Percentiles rank a stretch among this genome's conserved stretches.
These are phyloP conservation scores for Acyrthosiphon pisum DNA, from an alignment of 1,140 invertebrate genomes.

Conservation along the genomic window DNA sequence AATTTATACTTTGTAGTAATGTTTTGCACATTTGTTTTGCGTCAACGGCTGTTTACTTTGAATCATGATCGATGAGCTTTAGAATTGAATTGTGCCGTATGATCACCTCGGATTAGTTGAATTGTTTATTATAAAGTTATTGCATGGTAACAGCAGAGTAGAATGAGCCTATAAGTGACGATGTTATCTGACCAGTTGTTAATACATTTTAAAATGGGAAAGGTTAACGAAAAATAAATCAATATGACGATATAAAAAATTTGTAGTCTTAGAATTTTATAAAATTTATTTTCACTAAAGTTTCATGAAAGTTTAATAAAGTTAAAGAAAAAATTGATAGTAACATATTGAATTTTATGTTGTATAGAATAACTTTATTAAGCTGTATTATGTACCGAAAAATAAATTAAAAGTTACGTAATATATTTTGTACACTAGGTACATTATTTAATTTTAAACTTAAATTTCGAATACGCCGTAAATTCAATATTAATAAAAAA, in stretches of 20 bases:
- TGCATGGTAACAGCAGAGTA: accelerated
- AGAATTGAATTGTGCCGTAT: background rate
- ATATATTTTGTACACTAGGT: background rate
- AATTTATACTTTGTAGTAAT: background rate
- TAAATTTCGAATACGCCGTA: background rate
- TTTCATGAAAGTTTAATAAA: background rate
- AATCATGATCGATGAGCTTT: background rate
- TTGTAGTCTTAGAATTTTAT: background rate
- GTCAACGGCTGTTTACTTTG: background rate
- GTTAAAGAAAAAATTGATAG: background rate
- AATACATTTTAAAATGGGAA: background rate
- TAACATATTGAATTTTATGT: background rate
- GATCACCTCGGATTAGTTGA: background rate
- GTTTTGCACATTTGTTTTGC: background rate
- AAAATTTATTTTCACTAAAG: background rate
- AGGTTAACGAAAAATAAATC: background rate
- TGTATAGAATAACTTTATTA: background rate
- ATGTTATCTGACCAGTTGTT: background rate
- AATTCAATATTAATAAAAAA: background rate
- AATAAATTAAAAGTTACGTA: background rate
- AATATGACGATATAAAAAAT: background rate
- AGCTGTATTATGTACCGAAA: background rate
- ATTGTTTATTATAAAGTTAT: background rate
- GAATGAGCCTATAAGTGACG: background rate
- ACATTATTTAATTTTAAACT: background rate